Base-by-base conservation (phyloP, 2,113 vertebrate species). In the Podocnemis expansa region DNA sequence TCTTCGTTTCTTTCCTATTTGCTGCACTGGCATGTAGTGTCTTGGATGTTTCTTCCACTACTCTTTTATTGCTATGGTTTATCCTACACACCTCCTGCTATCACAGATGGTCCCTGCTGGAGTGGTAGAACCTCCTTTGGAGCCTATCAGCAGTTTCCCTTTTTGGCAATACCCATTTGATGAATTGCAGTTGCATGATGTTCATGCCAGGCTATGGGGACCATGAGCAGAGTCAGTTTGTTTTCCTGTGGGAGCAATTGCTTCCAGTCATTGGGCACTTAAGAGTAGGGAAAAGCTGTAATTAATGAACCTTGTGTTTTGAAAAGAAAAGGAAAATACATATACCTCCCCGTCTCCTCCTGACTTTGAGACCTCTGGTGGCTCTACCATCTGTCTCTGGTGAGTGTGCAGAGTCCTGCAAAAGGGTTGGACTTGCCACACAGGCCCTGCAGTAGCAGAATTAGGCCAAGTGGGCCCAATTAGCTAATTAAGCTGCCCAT, bases 111-210 rank as follows among this genome's bases (percentile, higher is more conserved):
- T 58, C 56, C 29, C 29, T 29, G 56, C 56, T 58, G 8, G 56
- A 58, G 9, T 27, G 9, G 9, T 24, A 58, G 56, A 29, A 29
- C 56, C 56, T 58, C 56, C 56, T 58, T 58, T 29, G 56, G 56
- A 58, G 25, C 29, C 56, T 22, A 58, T 24, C 25, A 58, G 11
- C 27, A 58, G 24, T 58, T 25, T 4, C 24, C 56, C 29, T 29
- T 58, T 29, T 58, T 58, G 56, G 56, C 24, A 25, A 27, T 5
- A 58, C 25, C 7, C 25, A 22, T 24, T 58, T 0, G 1, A 3
- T 9, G 38, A 38, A 38, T 56, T 3, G 0, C 2, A 34, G 78
- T 6, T 41, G 24, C 0, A 1, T 1, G 2, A 0, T 17, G 43
- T 38, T 79, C 24, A 22, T 5, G 27, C 49, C 0, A 0, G 3